phyloP scores from a whole-genome alignment of 1,140 invertebrate genomes.

The Platyscapa corneri region DNA sequence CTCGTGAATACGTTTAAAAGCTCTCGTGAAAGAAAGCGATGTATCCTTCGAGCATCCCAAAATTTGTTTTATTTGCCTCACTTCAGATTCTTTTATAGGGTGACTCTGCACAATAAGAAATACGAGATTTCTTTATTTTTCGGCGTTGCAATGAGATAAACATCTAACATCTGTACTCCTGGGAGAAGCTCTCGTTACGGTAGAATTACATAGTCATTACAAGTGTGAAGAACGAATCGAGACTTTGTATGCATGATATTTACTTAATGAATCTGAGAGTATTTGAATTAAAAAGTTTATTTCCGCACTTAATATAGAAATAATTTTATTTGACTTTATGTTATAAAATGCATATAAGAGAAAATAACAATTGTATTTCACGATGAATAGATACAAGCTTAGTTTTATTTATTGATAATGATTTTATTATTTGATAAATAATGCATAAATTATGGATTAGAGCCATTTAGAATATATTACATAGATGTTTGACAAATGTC shows the following conservation, averaged over 20 bases:
- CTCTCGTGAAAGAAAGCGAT: not conserved
- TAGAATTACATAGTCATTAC: not conserved
- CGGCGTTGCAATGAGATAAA: too few species aligned
- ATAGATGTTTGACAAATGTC: too few species aligned
- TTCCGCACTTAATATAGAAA: too few species aligned
- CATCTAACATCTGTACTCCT: not conserved
- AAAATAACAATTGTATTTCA: too few species aligned
- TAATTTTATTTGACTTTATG: too few species aligned
- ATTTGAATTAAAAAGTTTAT: too few species aligned
- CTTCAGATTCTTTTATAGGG: not conserved
- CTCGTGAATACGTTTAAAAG: not conserved
- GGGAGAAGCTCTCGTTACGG: not conserved
- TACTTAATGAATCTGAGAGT: too few species aligned
- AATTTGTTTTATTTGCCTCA: not conserved
- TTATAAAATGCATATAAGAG: too few species aligned
- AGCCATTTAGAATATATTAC: not conserved
- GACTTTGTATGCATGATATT: too few species aligned
- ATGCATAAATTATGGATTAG: not conserved
- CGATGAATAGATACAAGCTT: too few species aligned
- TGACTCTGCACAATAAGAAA: not conserved
- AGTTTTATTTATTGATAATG: not conserved
- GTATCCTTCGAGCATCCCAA: not conserved
- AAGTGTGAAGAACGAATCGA: too few species aligned
- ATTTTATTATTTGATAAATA: not conserved
- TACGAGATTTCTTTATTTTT: not conserved